Evolutionary conservation across 1,140 invertebrate genomes (phyloP).

Genomic region (Sesamia nonagrioides): DNA sequence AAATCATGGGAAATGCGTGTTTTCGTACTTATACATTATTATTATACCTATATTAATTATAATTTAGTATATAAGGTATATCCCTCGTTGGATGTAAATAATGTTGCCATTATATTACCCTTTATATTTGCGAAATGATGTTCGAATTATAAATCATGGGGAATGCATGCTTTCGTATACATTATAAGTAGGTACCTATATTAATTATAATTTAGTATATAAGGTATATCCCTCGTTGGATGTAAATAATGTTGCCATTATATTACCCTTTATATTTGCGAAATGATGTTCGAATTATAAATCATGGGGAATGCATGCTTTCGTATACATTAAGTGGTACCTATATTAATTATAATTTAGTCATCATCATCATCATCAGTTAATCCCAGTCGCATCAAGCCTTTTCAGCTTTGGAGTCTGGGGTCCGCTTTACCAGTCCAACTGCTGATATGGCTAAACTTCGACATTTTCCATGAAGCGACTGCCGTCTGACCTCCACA

Average conservation of each 20-base stretch:
- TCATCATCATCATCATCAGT: too few relatives aligned
- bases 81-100: slow-evolving; percentile 27
- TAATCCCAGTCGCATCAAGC: too few relatives aligned
- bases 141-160: slow-evolving; percentile 28
- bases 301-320: slow-evolving; percentile 27
- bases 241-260: slow-evolving; percentile 39
- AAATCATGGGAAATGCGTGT: slow-evolving; percentile 32
- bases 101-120: slow-evolving; percentile 40
- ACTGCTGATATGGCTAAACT: too few relatives aligned
- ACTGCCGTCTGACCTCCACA: too few relatives aligned
- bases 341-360: slow-evolving; percentile 32
- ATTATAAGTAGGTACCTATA: slow-evolving; percentile 16
- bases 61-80: slow-evolving; percentile 44
- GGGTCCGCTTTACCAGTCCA: too few relatives aligned
- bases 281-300: slow-evolving; percentile 33
- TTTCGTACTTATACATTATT: slow-evolving; percentile 6
- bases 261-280: slow-evolving; percentile 3
- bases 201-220: slow-evolving; percentile 41
- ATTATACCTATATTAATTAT: slow-evolving; percentile 33
- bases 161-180: slow-evolving; percentile 10
- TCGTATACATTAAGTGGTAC: not conserved
- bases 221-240: slow-evolving; percentile 32
- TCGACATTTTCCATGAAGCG: too few relatives aligned
- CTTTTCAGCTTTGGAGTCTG: too few relatives aligned
- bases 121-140: too few relatives aligned